These are phyloP conservation scores for Brachionus rubens DNA, from an alignment of 1,140 invertebrate genomes.

Conservation along the genomic window DNA sequence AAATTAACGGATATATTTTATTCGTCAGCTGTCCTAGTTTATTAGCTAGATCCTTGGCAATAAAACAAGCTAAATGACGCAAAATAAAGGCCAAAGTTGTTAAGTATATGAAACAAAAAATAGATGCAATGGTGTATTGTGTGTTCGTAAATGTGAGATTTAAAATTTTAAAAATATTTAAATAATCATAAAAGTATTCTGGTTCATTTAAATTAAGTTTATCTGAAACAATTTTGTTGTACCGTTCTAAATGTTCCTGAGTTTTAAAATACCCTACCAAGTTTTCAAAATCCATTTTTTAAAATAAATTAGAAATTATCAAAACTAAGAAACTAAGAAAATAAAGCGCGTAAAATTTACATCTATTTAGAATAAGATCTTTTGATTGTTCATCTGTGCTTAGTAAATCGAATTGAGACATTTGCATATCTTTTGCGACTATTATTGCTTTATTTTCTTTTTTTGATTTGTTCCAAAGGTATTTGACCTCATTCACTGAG, in stretches of 20 bases:
- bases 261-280: not conserved
- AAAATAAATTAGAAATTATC: no score
- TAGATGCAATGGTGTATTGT: no score
- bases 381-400: constrained; percentile 48
- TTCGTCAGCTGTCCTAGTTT: no score
- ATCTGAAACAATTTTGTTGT: not conserved
- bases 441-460: constrained; percentile 50
- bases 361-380: constrained; percentile 24
- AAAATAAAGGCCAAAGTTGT: no score
- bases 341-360: no score
- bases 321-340: no score
- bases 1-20: no score
- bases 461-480: constrained; percentile 47
- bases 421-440: constrained; percentile 52
- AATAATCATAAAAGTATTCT: not conserved
- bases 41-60: no score
- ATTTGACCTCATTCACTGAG: constrained; percentile 35
- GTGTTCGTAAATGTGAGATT: no score
- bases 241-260: not conserved
- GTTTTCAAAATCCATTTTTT: not conserved
- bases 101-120: no score
- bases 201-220: not conserved
- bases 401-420: constrained; percentile 57
- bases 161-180: not conserved
- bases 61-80: no score